Conservation (phyloP, 2,888 invertebrate genomes). For the Notodonta dromedarius region DNA sequence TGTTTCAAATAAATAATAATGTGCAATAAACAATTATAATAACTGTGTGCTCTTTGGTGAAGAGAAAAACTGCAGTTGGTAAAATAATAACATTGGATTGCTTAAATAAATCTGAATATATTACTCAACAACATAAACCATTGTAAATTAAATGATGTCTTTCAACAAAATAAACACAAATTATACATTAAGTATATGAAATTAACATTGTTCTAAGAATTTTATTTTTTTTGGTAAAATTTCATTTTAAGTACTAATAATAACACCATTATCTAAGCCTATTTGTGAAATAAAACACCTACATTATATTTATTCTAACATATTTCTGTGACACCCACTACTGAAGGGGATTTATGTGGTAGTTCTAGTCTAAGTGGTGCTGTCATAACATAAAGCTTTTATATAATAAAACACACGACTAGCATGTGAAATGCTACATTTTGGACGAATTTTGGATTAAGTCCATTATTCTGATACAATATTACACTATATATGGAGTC, state of each 20-base stretch:
- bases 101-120: conserved; percentile 64
- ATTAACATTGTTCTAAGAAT: conserved; percentile 72
- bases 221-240: conserved; percentile 72
- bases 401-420: conserved; percentile 65
- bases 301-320: conserved; percentile 37
- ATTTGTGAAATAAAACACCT: conserved; percentile 67
- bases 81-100: conserved; percentile 39
- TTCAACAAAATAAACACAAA: conserved; percentile 61
- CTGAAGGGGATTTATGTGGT: conserved; percentile 38
- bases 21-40: conserved; percentile 18
- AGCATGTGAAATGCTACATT: conserved; percentile 70
- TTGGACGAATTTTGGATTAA: conserved; percentile 32
- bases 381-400: conserved; percentile 40
- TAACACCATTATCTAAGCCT: conserved; percentile 64
- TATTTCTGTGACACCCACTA: conserved; percentile 34
- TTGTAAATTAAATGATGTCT: conserved; percentile 50
- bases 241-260: conserved; percentile 77
- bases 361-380: conserved; percentile 36
- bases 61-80: conserved; percentile 46
- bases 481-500: conserved; percentile 13
- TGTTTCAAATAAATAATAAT: background rate
- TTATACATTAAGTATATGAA: conserved; percentile 49
- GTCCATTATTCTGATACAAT: conserved; percentile 11
- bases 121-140: conserved; percentile 67
- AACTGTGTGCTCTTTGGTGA: conserved; percentile 65